phyloP scores from a whole-genome alignment of 1,140 invertebrate genomes.

The Arctopsyche grandis region DNA sequence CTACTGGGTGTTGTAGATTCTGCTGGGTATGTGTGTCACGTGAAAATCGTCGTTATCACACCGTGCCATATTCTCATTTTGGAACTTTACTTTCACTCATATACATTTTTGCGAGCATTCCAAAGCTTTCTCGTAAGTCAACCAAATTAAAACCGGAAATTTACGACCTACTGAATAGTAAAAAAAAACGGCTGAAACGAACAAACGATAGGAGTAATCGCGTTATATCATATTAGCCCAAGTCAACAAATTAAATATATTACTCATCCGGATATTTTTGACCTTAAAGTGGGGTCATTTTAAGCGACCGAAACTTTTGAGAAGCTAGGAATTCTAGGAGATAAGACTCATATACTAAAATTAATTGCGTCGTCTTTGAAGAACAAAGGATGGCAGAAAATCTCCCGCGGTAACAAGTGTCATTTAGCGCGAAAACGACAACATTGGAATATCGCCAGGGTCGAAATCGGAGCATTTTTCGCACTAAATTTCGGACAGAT shows the following conservation, averaged over 20 bases:
- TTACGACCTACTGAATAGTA: no score
- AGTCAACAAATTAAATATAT: no score
- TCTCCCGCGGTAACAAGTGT: neutral
- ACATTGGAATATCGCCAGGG: conserved; percentile 23
- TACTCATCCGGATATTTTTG: no score
- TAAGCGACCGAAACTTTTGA: neutral
- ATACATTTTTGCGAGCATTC: neutral
- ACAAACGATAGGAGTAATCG: no score
- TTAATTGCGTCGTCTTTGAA: conserved; percentile 2
- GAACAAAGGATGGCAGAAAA: conserved; percentile 18
- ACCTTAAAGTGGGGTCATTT: neutral
- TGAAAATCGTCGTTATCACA: no score
- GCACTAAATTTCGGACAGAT: conserved; percentile 22
- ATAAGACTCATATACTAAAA: neutral
- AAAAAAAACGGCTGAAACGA: no score
- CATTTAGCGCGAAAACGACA: conserved; percentile 24
- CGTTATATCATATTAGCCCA: no score
- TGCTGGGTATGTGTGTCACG: no score
- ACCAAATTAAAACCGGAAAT: no score
- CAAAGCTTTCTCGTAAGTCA: neutral
- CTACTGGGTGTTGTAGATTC: neutral
- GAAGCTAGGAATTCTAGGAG: neutral
- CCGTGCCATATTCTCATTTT: neutral
- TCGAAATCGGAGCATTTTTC: conserved; percentile 26
- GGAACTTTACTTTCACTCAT: neutral